Evolutionary conservation across 2,113 vertebrate species (phyloP).

Genomic region (Chaetodon trifascialis): DNA sequence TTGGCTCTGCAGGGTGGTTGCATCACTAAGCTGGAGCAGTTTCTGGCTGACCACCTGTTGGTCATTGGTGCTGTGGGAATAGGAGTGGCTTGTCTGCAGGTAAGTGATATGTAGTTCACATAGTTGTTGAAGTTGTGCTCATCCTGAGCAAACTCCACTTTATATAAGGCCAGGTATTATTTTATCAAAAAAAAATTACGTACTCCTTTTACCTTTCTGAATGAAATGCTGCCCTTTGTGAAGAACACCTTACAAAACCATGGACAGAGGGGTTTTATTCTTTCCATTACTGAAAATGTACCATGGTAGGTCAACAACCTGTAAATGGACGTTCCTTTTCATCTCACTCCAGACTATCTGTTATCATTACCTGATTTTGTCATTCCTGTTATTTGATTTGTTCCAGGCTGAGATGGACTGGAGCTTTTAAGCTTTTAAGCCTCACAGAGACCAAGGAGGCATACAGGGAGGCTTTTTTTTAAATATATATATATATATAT

Average conservation of each 20-base stretch:
- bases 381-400: slow-evolving; percentile 50
- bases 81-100: slow-evolving; percentile 90
- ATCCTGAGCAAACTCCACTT: neutral
- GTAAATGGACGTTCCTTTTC: slow-evolving; percentile 34
- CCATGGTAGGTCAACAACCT: slow-evolving; percentile 31
- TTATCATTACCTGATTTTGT: slow-evolving; percentile 42
- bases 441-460: neutral
- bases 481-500: too few relatives aligned
- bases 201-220: neutral
- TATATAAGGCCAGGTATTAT: neutral
- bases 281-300: slow-evolving; percentile 40
- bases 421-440: slow-evolving; percentile 52
- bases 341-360: slow-evolving; percentile 14
- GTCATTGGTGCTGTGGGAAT: slow-evolving; percentile 89
- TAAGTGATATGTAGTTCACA: slow-evolving; percentile 44
- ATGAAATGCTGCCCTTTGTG: slow-evolving; percentile 10
- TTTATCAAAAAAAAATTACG: neutral
- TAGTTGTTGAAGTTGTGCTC: neutral
- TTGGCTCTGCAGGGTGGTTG: slow-evolving; percentile 86
- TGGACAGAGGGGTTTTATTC: neutral
- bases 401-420: slow-evolving; percentile 9
- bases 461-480: neutral
- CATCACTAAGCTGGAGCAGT: slow-evolving; percentile 88
- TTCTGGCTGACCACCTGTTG: slow-evolving; percentile 88
- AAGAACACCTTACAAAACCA: slow-evolving; percentile 7